Evolutionary conservation across 2,888 invertebrate species (phyloP).

Genomic region (Prenolepis imparis): DNA sequence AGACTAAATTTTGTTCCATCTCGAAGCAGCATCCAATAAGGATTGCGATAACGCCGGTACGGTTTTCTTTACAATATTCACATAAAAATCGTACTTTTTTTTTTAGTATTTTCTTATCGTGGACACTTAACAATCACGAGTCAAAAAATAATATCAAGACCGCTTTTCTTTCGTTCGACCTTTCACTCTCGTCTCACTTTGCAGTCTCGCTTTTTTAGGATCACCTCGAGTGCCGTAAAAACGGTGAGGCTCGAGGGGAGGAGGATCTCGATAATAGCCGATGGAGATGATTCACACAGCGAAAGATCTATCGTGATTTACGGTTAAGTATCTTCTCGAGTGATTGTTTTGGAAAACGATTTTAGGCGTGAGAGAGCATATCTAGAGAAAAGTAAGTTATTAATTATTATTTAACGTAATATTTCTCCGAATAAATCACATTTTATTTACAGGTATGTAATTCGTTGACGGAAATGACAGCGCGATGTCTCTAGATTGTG

Average conservation of each 20-base stretch:
- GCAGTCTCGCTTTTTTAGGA: slow-evolving; percentile 66
- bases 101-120: slow-evolving; percentile 68
- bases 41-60: slow-evolving; percentile 51
- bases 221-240: slow-evolving; percentile 60
- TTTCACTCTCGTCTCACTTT: slow-evolving; percentile 60
- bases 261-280: slow-evolving; percentile 26
- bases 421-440: neutral
- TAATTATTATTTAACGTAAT: slow-evolving; percentile 1
- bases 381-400: neutral
- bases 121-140: slow-evolving; percentile 81
- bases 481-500: neutral
- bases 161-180: slow-evolving; percentile 55
- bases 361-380: slow-evolving; percentile 12
- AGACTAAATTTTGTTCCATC: neutral
- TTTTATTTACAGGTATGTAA: neutral
- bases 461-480: slow-evolving; percentile 4
- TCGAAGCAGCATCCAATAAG: slow-evolving; percentile 49
- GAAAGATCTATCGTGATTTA: neutral
- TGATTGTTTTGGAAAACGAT: neutral
- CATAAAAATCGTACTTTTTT: slow-evolving; percentile 80
- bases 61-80: slow-evolving; percentile 78
- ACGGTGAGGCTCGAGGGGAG: slow-evolving; percentile 35
- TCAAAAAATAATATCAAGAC: slow-evolving; percentile 82
- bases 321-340: slow-evolving; percentile 1
- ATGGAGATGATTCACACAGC: neutral